A percentile compares a stretch with the other conserved stretches of the same genome.
Evolutionary conservation across 2,888 invertebrate genomes (phyloP).

Genomic region (Eupithecia subfuscata): DNA sequence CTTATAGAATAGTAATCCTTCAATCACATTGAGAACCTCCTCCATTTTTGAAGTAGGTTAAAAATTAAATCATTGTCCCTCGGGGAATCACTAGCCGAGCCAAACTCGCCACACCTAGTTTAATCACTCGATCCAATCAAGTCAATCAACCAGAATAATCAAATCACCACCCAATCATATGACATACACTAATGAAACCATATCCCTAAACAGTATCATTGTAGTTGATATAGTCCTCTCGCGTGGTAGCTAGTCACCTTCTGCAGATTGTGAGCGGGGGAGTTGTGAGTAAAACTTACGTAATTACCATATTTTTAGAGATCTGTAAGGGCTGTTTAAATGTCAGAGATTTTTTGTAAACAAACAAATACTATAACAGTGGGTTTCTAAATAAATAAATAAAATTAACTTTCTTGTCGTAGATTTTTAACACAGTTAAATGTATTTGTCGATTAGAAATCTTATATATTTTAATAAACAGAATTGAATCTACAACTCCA

Average conservation of each 20-base stretch:
- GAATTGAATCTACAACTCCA: too few relatives aligned
- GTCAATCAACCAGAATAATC: constrained; percentile 17
- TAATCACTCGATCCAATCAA: constrained; percentile 3
- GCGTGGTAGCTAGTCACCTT: not conserved
- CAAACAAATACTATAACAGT: too few relatives aligned
- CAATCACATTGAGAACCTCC: not conserved
- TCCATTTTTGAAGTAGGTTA: not conserved
- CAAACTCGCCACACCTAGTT: not conserved
- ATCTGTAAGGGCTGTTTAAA: too few relatives aligned
- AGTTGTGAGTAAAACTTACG: too few relatives aligned
- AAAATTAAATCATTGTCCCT: not conserved
- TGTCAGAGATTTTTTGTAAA: too few relatives aligned
- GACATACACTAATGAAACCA: constrained; percentile 19
- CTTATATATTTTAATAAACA: too few relatives aligned
- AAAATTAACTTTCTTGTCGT: too few relatives aligned
- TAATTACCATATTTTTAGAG: too few relatives aligned
- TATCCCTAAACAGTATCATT: constrained; percentile 11
- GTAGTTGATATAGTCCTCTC: not conserved
- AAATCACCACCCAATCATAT: constrained; percentile 21
- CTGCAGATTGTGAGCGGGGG: not conserved
- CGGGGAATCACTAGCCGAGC: not conserved
- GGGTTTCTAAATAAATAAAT: too few relatives aligned
- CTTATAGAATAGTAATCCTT: not conserved
- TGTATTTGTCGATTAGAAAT: too few relatives aligned
- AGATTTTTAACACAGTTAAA: too few relatives aligned